A percentile compares a stretch with the other conserved stretches of the same genome.
Conservation (phyloP, 2,797 vertebrate species). For the Sternotherus odoratus region DNA sequence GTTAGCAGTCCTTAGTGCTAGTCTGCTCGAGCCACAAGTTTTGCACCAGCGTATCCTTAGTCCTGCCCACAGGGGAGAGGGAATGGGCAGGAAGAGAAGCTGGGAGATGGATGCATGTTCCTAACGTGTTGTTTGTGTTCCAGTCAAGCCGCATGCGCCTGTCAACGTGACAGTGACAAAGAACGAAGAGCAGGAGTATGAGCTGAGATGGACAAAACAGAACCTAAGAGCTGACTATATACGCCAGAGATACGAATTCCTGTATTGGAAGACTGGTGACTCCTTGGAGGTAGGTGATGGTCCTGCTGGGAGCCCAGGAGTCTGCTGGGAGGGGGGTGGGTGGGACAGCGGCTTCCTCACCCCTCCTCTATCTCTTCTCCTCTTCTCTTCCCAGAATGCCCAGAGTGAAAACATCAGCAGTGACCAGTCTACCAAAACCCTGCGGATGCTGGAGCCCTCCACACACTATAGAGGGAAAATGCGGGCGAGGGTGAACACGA, state of each 20-base stretch:
- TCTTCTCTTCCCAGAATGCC: not conserved
- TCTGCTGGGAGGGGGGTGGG: not conserved
- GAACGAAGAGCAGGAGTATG: constrained; percentile 35
- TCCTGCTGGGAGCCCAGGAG: not conserved
- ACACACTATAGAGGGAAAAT: constrained; percentile 78
- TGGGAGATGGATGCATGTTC: not conserved
- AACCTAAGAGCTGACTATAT: accelerated
- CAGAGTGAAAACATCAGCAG: constrained; percentile 42
- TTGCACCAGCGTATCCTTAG: not conserved
- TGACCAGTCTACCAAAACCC: too few relatives aligned
- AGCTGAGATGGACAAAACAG: constrained; percentile 59
- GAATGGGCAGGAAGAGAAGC: not conserved
- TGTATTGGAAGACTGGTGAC: constrained; percentile 43
- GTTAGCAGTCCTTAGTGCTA: not conserved
- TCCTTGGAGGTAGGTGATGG: not conserved
- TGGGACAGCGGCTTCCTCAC: not conserved
- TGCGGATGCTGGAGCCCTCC: constrained; percentile 47
- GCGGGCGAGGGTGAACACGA: constrained; percentile 46
- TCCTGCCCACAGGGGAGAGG: not conserved
- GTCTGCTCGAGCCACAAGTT: not conserved
- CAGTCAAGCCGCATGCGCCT: constrained; percentile 55
- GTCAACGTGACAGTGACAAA: constrained; percentile 44
- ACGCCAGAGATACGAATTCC: constrained; percentile 45
- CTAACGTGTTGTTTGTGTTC: not conserved
- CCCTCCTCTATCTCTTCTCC: not conserved